phyloP scores from a whole-genome alignment of 2,797 vertebrate genomes.

The Pterois miles region DNA sequence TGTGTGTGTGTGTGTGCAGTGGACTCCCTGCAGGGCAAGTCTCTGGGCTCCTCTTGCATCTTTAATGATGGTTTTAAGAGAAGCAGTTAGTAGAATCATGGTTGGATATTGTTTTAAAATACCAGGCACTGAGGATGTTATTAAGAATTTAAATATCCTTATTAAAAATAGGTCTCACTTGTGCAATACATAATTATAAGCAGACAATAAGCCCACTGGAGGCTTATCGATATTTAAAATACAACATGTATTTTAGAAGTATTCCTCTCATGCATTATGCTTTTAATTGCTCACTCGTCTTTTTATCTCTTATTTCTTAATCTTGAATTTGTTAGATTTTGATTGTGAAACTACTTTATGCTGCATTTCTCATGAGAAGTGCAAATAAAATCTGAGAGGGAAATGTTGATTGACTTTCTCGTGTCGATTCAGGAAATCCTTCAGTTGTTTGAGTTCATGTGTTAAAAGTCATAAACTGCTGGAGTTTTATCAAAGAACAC shows the following conservation, averaged over 20 bases:
- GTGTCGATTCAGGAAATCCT: background rate
- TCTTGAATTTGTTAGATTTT: background rate
- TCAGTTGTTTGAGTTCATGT: background rate
- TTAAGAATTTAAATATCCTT: background rate
- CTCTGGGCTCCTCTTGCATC: background rate
- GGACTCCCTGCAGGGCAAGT: background rate
- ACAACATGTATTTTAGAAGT: background rate
- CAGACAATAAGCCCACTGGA: background rate
- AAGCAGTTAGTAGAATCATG: background rate
- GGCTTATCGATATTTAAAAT: background rate
- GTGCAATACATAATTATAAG: background rate
- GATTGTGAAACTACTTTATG: background rate
- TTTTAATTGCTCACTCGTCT: background rate
- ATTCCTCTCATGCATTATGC: background rate
- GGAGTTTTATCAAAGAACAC: background rate
- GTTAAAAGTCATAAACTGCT: too few species aligned
- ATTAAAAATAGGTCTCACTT: background rate
- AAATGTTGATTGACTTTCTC: background rate
- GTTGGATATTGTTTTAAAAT: slow-evolving; percentile 3
- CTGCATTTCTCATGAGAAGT: background rate
- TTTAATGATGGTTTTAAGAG: background rate
- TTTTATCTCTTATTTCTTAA: background rate
- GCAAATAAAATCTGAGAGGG: background rate
- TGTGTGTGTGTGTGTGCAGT: rapidly evolving
- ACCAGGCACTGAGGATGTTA: background rate